A percentile compares a stretch with the other conserved stretches of the same genome.
Conservation (phyloP, 2,113 vertebrate genomes). For the Antennarius striatus region DNA sequence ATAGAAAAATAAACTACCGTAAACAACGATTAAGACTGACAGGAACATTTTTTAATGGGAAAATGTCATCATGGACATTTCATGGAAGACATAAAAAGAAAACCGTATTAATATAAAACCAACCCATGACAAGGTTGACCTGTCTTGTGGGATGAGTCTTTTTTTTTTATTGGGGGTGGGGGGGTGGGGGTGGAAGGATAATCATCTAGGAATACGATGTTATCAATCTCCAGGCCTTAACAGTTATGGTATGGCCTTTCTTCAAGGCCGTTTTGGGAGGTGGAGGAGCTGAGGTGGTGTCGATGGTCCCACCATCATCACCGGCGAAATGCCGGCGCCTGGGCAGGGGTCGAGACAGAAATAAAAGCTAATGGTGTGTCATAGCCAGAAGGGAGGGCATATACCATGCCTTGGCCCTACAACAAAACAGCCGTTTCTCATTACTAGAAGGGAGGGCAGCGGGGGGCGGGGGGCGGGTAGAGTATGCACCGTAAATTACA, state of each 20-base stretch:
- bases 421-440: constrained; percentile 82
- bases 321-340: constrained; percentile 65
- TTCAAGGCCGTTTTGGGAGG: constrained; percentile 56
- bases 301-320: constrained; percentile 46
- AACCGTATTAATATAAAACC: no score
- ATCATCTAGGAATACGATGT: not conserved
- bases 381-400: constrained; percentile 75
- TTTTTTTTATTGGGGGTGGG: no score
- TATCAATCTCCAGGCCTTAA: constrained; percentile 20
- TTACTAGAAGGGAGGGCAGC: constrained; percentile 78
- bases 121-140: no score
- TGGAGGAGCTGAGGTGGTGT: constrained; percentile 50
- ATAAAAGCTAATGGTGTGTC: constrained; percentile 84
- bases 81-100: no score
- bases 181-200: no score
- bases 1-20: no score
- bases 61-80: no score
- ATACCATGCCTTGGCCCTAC: constrained; percentile 60
- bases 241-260: constrained; percentile 26
- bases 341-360: constrained; percentile 73
- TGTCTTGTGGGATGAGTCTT: no score
- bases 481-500: constrained; percentile 78
- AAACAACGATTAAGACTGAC: no score
- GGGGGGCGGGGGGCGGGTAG: constrained; percentile 73
- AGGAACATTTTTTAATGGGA: no score